phyloP scores from a whole-genome alignment of 2,113 vertebrate species.

The Bucco capensis region DNA sequence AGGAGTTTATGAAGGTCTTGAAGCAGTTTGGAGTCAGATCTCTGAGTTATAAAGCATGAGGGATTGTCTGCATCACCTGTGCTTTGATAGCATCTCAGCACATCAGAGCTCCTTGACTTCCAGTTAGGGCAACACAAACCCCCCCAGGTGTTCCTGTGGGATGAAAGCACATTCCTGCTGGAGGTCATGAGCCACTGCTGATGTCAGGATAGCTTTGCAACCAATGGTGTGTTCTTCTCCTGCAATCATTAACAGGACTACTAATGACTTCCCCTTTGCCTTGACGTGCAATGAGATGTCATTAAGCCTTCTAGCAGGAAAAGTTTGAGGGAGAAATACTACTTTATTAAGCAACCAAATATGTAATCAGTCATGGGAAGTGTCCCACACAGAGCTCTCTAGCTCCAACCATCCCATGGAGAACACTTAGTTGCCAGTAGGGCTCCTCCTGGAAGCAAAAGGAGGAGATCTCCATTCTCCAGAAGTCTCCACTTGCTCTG shows the following conservation, averaged over 20 bases:
- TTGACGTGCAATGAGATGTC: neutral
- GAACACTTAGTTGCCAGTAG: neutral
- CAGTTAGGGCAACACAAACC: slow-evolving; percentile 1
- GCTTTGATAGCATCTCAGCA: no score
- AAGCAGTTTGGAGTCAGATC: neutral
- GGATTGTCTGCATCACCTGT: no score
- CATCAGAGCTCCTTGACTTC: neutral
- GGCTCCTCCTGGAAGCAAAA: neutral
- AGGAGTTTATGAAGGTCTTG: neutral
- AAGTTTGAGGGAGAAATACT: neutral
- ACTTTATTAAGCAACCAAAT: neutral
- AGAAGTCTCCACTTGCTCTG: neutral
- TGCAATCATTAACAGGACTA: neutral
- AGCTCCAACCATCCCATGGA: neutral
- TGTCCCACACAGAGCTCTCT: neutral
- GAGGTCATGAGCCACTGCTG: neutral
- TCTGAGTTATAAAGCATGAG: no score
- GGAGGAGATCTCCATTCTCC: neutral
- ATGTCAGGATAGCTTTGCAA: neutral
- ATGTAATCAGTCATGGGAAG: neutral
- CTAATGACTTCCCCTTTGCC: neutral
- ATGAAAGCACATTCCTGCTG: neutral
- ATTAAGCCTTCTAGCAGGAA: neutral
- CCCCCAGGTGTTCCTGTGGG: neutral
- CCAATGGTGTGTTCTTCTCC: neutral